Base-by-base conservation (phyloP, 2,113 vertebrate species). In the Sclerurus mexicanus region DNA sequence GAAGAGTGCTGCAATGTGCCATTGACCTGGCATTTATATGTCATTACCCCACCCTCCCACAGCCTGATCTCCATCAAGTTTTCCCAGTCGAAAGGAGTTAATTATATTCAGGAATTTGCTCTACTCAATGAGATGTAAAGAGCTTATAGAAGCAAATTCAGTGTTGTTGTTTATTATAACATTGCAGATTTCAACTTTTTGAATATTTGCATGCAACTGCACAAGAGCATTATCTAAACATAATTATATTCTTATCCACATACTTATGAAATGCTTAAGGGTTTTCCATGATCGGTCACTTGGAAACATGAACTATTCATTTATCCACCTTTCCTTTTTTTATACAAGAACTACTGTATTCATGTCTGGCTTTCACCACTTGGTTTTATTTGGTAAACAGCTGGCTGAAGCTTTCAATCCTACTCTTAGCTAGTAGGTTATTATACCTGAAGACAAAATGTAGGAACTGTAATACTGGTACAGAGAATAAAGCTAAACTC, bases 291-390 rank as follows among this genome's bases (percentile, higher is more conserved):
- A 71, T 95, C 85, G 85, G 4, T 79, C 33, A 56, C 64, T 79
- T 83, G 59, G 71, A 97, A 94, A 30, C 31, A 95, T 86, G 60
- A 95, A 97, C 97, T 95, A 96, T 87, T 94, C 22, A 93, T 95
- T 95, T 73, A 69, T 74, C 10, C 5, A 25, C 24, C 33, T 73
- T 62, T 44, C 28, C 31, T 19, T 78, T 52, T 28, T 52, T 96
- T 72, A 74, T 50, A 84, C 53, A 71, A 55, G 60, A 96, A 89
- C 75, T 93, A 68, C 63, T 64, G 50, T 75, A 46, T 94, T 95
- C 31, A 7, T 81, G 85, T 95, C 77, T 91, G 68, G 92, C 50
- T 94, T 77, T 59, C 13, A 52, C 35, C 15, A 39, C 66, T 94
- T 87, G 60, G 89, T 97, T 97, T 96, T 93, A 93, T 68, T 68